A percentile compares a stretch with the other conserved stretches of the same genome.
Conservation (phyloP, 2,888 invertebrate genomes). For the Eilema griseolum region DNA sequence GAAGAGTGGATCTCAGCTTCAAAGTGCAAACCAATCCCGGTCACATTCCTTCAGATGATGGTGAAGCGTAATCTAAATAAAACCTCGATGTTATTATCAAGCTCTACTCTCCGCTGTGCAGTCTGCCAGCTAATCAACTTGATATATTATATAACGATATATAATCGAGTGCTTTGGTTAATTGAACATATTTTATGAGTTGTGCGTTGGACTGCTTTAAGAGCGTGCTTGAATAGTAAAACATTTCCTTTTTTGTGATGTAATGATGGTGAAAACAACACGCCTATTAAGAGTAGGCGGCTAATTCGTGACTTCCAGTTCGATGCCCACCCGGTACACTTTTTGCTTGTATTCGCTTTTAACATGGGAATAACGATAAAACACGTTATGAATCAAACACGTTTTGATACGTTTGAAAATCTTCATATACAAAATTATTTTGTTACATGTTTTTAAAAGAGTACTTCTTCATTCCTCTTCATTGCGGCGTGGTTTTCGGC, state of each 20-base stretch:
- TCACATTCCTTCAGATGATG: too few species aligned
- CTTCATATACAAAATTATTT: too few species aligned
- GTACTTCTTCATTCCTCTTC: too few species aligned
- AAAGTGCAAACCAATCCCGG: too few species aligned
- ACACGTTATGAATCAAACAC: background rate
- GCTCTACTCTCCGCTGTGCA: background rate
- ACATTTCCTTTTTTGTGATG: conserved; percentile 14
- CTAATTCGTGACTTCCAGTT: conserved; percentile 4
- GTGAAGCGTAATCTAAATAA: background rate
- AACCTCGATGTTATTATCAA: background rate
- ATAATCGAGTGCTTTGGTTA: background rate
- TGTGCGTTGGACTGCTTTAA: background rate
- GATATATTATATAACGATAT: background rate
- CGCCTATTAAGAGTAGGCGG: background rate
- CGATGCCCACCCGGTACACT: background rate
- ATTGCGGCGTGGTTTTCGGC: too few species aligned
- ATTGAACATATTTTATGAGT: conserved; percentile 2
- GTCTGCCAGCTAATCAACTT: background rate
- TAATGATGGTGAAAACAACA: conserved; percentile 3
- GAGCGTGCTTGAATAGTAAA: background rate
- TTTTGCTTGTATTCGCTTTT: background rate
- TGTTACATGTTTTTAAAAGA: too few species aligned
- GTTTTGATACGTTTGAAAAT: background rate
- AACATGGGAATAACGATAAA: background rate
- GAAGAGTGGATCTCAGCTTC: too few species aligned